A percentile compares a stretch with the other conserved stretches of the same genome.
Conservation (phyloP, 1,140 invertebrate genomes). For the Diprion similis region DNA sequence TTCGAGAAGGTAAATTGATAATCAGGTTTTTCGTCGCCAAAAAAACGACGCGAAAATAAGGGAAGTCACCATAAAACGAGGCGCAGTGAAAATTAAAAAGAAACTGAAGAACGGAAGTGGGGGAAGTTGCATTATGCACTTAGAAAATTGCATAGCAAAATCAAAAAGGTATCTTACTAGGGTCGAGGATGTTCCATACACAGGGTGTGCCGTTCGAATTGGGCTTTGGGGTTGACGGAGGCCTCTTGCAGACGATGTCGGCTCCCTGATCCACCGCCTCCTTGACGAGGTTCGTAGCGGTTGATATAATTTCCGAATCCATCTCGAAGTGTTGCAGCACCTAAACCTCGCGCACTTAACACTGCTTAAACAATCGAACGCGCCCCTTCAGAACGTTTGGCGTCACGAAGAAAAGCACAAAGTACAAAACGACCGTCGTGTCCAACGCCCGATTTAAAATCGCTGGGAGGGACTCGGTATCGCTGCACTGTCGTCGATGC, state of each 20-base stretch:
- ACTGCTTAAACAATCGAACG: background rate
- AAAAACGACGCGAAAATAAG: no score
- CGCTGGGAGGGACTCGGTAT: background rate
- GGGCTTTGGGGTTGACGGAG: conserved; percentile 17
- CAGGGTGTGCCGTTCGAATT: conserved; percentile 40
- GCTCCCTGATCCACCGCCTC: conserved; percentile 12
- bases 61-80: no score
- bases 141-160: background rate
- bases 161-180: conserved; percentile 43
- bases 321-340: background rate
- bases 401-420: background rate
- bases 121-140: no score
- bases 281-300: background rate
- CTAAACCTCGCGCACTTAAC: background rate
- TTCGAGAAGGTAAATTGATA: no score
- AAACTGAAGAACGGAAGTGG: no score
- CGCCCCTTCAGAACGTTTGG: background rate
- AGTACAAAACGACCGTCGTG: background rate
- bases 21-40: no score
- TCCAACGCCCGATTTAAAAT: no score
- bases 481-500: conserved; percentile 26
- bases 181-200: conserved; percentile 55
- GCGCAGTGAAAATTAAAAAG: no score
- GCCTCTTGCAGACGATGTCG: conserved; percentile 39
- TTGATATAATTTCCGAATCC: background rate